These are phyloP conservation scores for Tragelaphus strepsiceros DNA, from an alignment of 2,113 vertebrate genomes.

Conservation along the genomic window DNA sequence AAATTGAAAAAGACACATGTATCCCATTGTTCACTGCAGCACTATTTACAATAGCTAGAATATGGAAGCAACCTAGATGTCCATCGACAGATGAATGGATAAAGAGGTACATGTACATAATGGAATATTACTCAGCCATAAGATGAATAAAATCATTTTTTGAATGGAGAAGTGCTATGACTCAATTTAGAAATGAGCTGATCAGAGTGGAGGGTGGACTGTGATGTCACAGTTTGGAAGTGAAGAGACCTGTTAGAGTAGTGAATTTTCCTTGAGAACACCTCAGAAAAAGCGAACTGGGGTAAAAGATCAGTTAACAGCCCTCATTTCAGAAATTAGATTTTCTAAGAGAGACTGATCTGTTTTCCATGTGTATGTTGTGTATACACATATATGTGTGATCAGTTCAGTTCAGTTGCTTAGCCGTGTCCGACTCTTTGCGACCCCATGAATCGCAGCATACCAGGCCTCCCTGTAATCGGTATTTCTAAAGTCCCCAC, in stretches of 20 bases:
- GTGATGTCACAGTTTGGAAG: not conserved
- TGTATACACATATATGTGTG: too few relatives aligned
- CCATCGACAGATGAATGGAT: not conserved
- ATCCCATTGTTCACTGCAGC: not conserved
- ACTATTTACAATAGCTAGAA: not conserved
- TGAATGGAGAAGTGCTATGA: not conserved
- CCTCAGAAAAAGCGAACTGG: not conserved
- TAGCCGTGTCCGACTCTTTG: too few relatives aligned
- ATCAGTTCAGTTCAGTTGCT: too few relatives aligned
- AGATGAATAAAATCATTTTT: not conserved
- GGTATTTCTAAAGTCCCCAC: not conserved
- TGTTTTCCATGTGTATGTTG: not conserved
- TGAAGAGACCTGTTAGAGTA: not conserved
- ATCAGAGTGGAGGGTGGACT: rapidly evolving
- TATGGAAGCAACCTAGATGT: not conserved
- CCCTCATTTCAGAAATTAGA: not conserved
- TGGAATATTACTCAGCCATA: not conserved
- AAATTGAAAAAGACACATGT: not conserved
- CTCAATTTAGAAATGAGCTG: not conserved
- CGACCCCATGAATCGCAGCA: too few relatives aligned
- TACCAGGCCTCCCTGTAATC: too few relatives aligned
- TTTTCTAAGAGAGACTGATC: not conserved
- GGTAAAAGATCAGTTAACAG: not conserved
- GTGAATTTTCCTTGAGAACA: not conserved
- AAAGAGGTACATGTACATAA: not conserved